Conservation (phyloP, 2,797 vertebrate species). For the Lacerta agilis region DNA sequence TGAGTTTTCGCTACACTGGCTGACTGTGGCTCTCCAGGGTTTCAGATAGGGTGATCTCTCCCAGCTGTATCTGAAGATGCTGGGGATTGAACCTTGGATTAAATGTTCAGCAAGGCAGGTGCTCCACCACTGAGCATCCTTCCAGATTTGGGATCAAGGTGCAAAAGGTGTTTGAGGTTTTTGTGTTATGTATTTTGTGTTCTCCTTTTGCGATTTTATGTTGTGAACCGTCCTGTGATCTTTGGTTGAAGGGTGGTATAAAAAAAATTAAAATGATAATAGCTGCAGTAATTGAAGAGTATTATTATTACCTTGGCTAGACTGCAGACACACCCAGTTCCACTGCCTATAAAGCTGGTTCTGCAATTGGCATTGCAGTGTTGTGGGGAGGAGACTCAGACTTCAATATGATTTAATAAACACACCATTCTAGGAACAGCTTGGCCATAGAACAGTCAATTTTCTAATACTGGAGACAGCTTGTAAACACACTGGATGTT, state of each 20-base stretch:
- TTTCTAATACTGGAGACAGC: slow-evolving; percentile 44
- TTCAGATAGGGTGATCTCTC: no score
- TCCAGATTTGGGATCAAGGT: no score
- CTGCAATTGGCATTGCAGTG: background rate
- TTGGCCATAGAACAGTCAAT: background rate
- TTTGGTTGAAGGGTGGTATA: no score
- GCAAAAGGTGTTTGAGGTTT: background rate
- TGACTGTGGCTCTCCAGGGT: no score
- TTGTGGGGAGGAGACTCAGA: slow-evolving; percentile 1
- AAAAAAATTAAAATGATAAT: no score
- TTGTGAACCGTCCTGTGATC: no score
- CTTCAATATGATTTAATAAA: background rate
- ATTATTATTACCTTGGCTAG: background rate
- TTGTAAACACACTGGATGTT: slow-evolving; percentile 61
- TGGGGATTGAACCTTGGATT: no score
- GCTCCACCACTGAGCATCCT: background rate
- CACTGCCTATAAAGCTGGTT: background rate
- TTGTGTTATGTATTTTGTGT: no score
- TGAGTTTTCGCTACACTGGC: no score
- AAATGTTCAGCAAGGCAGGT: no score
- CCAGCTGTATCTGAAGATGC: no score
- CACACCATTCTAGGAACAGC: background rate
- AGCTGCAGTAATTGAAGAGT: background rate
- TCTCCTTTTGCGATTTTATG: no score
- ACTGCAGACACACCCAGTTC: background rate